A percentile compares a stretch with the other conserved stretches of the same genome.
Conservation (phyloP, 2,888 invertebrate genomes). For the Polyploca ridens region DNA sequence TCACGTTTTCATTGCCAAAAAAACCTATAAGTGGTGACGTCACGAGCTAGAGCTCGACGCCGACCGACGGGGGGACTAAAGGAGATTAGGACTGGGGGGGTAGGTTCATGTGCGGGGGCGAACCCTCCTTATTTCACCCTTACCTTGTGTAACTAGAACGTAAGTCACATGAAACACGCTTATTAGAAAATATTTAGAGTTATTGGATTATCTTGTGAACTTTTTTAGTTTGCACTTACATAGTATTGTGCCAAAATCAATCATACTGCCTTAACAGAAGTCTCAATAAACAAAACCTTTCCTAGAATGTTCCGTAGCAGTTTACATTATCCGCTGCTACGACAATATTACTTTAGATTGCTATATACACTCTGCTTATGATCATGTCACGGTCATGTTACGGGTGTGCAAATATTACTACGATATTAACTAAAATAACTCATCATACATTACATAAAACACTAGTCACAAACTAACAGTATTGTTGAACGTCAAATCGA, state of each 20-base stretch:
- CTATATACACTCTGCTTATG: constrained; percentile 11
- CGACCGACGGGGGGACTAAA: constrained; percentile 58
- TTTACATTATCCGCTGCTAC: background rate
- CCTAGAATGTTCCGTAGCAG: background rate
- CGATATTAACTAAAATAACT: background rate
- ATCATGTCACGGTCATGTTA: background rate
- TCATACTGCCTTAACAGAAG: too few relatives aligned
- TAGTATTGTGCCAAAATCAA: background rate
- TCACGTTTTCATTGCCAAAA: constrained; percentile 76
- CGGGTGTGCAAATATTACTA: background rate
- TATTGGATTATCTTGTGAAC: background rate
- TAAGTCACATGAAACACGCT: constrained; percentile 28
- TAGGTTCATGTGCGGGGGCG: constrained; percentile 52
- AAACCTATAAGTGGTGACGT: constrained; percentile 79
- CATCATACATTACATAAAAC: too few relatives aligned
- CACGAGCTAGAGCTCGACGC: constrained; percentile 59
- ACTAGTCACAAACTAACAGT: too few relatives aligned
- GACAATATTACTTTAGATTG: too few relatives aligned
- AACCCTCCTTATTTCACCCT: constrained; percentile 49
- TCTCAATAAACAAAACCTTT: background rate
- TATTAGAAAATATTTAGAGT: background rate
- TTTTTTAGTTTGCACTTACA: background rate
- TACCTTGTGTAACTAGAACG: constrained; percentile 51
- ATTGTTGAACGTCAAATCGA: background rate
- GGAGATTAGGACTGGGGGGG: constrained; percentile 71